These are phyloP conservation scores for Steromphala cineraria DNA, from an alignment of 2,888 invertebrate species.

Conservation along the genomic window DNA sequence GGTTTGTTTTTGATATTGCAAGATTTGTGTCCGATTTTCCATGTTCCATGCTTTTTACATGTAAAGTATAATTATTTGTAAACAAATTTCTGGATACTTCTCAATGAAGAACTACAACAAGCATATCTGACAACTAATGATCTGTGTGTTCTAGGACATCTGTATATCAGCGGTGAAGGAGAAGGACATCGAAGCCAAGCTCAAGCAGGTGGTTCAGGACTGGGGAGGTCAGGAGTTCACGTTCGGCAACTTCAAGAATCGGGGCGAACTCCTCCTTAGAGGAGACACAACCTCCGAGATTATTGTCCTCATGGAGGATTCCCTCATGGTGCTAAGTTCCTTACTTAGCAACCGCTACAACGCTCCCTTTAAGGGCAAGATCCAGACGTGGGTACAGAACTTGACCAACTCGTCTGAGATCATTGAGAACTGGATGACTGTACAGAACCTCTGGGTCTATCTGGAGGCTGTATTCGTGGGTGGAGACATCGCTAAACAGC, in stretches of 20 bases:
- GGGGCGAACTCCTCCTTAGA: conserved; percentile 91
- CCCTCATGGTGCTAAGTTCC: conserved; percentile 96
- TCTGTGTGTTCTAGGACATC: conserved; percentile 82
- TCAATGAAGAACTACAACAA: too few species aligned
- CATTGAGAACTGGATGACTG: conserved; percentile 94
- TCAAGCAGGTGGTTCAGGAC: conserved; percentile 94
- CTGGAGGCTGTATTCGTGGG: conserved; percentile 98
- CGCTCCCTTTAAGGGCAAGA: conserved; percentile 96
- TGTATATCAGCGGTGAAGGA: conserved; percentile 99
- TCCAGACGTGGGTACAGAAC: conserved; percentile 95
- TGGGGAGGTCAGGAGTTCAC: conserved; percentile 91
- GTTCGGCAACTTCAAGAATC: conserved; percentile 95
- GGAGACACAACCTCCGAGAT: conserved; percentile 97
- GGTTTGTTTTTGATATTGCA: too few species aligned
- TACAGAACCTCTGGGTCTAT: conserved; percentile 99
- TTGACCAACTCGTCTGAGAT: conserved; percentile 97
- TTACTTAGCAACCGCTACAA: conserved; percentile 93
- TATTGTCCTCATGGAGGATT: conserved; percentile 94
- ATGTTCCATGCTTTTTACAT: too few species aligned
- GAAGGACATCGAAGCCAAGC: conserved; percentile 96
- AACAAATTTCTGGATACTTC: too few species aligned
- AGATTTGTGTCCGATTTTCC: too few species aligned
- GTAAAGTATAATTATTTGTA: too few species aligned
- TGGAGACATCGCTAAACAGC: conserved; percentile 97
- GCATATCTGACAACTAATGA: neutral